These are phyloP conservation scores for Tinea semifulvella DNA, from an alignment of 2,888 invertebrate genomes.

Conservation along the genomic window DNA sequence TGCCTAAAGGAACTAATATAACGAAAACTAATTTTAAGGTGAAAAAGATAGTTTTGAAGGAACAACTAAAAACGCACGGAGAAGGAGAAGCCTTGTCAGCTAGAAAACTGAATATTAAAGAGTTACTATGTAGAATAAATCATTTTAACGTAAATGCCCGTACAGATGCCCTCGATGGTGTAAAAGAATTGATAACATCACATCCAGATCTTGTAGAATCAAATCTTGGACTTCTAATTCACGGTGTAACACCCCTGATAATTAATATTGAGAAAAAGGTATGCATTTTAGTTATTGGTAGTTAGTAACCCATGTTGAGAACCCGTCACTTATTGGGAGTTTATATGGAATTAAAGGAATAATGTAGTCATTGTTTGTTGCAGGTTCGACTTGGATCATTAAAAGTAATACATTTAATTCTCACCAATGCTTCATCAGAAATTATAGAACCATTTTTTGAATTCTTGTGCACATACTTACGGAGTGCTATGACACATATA, in stretches of 20 bases:
- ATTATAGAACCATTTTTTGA: slow-evolving; percentile 79
- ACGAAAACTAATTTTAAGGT: slow-evolving; percentile 91
- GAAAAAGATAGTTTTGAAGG: slow-evolving; percentile 83
- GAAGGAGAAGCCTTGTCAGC: slow-evolving; percentile 68
- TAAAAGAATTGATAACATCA: slow-evolving; percentile 60
- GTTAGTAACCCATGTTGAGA: too few species aligned
- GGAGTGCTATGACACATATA: slow-evolving; percentile 92
- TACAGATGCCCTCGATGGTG: slow-evolving; percentile 69
- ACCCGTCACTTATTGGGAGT: too few species aligned
- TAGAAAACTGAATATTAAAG: slow-evolving; percentile 76
- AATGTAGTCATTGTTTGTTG: too few species aligned
- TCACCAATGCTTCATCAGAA: slow-evolving; percentile 42
- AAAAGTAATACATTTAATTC: slow-evolving; percentile 61
- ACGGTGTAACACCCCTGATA: slow-evolving; percentile 73
- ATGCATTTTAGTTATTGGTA: too few species aligned
- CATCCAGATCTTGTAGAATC: slow-evolving; percentile 50
- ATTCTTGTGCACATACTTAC: slow-evolving; percentile 79
- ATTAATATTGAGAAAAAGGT: slow-evolving; percentile 76
- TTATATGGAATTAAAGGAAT: too few species aligned
- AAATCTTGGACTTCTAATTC: slow-evolving; percentile 73
- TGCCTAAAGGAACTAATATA: slow-evolving; percentile 89
- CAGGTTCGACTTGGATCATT: slow-evolving; percentile 65
- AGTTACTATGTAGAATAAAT: slow-evolving; percentile 73
- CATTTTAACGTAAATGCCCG: slow-evolving; percentile 79
- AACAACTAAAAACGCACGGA: slow-evolving; percentile 72